Evolutionary conservation across 1,140 invertebrate genomes (phyloP), one percentile per base, ranked within the genome.

Genomic region (Drosophila bipectinata): DNA sequence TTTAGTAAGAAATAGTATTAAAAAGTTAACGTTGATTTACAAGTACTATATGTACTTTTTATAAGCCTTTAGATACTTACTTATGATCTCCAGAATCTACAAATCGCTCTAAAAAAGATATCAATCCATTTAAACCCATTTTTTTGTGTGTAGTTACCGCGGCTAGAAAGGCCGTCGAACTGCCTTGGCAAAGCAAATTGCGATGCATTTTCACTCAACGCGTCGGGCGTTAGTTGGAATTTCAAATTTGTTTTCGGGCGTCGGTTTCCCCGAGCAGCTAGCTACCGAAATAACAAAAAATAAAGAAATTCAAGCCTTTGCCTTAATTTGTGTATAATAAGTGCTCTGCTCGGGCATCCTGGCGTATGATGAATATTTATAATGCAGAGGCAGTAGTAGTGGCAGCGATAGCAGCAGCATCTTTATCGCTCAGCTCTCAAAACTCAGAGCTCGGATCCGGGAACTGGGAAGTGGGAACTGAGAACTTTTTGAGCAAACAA

Each of bases 311-410:
- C 76, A 74, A 79, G 62, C 58, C 72, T 58, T 47, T 60, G 51
- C 78, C 83, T 88, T 88, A 88, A 88, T 88, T 88, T 88, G 72
- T 69, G 83, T 82, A 88, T 88, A 88, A 88, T 88, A 88, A 83
- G 83, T 87, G 77, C 77, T 57, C 39, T 47, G 77, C 57, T 69
- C 62, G 68, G 69, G 63, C 82, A 78, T 66, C 55, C 54, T 79
- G 79, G 61, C 79, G 52, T 73, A 82, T 77, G 76, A 88, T 88
- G 83, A 88, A 88, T 88, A 88, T 88, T 88, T 82, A 88, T 87
- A 79, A 82, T 67, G 63, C 67, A 63, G 53, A 52, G 54, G 18
- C 30, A 28, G 47, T 52, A 53, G 37, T 49, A 76, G 47, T 37
- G 39, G 60, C 64, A 67, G 48, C 60, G 28, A 58, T 56, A 61